These are phyloP conservation scores for Lomographa bimaculata DNA, from an alignment of 2,888 invertebrate species.

Conservation along the genomic window DNA sequence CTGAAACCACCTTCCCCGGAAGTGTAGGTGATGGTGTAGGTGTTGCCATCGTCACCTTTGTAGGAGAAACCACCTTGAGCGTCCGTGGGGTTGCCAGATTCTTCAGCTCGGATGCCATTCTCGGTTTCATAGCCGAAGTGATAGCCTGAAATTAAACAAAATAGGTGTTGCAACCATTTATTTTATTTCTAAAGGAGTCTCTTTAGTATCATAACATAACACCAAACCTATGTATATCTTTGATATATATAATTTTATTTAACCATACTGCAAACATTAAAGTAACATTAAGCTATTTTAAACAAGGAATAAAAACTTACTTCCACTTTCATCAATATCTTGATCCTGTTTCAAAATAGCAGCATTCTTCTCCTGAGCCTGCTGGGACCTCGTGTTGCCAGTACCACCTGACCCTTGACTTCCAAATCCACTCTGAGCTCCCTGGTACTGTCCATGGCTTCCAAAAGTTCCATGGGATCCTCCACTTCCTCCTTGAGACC, in stretches of 20 bases:
- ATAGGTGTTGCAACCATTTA: too few relatives aligned
- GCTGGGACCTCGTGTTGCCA: conserved; percentile 47
- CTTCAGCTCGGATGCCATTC: conserved; percentile 69
- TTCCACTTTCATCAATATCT: conserved; percentile 56
- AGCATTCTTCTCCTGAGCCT: conserved; percentile 58
- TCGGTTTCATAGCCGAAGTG: conserved; percentile 69
- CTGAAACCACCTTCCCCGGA: conserved; percentile 83
- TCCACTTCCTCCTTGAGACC: conserved; percentile 6
- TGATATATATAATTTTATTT: too few relatives aligned
- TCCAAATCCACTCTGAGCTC: not conserved
- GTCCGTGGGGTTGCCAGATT: conserved; percentile 52
- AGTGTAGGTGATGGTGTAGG: conserved; percentile 77
- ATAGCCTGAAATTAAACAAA: conserved; percentile 46
- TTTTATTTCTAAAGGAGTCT: too few relatives aligned
- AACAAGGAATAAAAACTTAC: too few relatives aligned
- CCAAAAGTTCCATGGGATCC: conserved; percentile 20
- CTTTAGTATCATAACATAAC: too few relatives aligned
- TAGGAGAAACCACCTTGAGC: conserved; percentile 82
- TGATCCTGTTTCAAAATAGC: conserved; percentile 59
- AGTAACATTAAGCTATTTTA: too few relatives aligned
- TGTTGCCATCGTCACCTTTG: conserved; percentile 82
- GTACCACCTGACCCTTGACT: not conserved
- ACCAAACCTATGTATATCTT: too few relatives aligned
- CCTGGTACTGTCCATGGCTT: conserved; percentile 3
- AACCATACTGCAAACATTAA: too few relatives aligned